Percentiles rank a stretch among this genome's conserved stretches.
Evolutionary conservation across 1,140 invertebrate genomes (phyloP).

Genomic region (Papilio polytes): DNA sequence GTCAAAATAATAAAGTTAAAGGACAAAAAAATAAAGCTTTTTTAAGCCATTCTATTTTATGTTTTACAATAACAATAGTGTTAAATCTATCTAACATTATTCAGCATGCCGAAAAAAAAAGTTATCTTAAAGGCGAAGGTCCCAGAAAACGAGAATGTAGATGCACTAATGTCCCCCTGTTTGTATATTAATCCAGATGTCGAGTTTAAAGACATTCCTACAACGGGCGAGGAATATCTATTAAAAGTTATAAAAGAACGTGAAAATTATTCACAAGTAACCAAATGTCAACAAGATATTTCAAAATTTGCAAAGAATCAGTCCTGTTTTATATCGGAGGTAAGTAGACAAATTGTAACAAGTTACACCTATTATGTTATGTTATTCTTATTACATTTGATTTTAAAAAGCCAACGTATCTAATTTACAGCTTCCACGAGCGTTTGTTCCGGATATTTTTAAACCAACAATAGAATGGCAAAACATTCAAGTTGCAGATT

Average conservation of each 20-base stretch:
- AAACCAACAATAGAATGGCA: conserved; percentile 79
- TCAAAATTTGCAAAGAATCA: conserved; percentile 68
- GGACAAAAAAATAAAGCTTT: not conserved
- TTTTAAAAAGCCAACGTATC: not conserved
- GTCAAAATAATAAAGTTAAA: not conserved
- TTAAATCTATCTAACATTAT: not conserved
- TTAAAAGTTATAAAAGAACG: conserved; percentile 73
- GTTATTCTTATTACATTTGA: too few relatives aligned
- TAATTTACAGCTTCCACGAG: conserved; percentile 55
- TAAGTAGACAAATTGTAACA: conserved; percentile 43
- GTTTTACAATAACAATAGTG: not conserved
- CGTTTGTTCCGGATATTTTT: conserved; percentile 62
- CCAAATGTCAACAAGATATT: conserved; percentile 63
- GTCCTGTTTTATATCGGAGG: conserved; percentile 66
- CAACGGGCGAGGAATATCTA: conserved; percentile 73
- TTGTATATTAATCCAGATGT: conserved; percentile 66
- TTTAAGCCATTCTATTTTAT: not conserved
- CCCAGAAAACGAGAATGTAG: conserved; percentile 49
- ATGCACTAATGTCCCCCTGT: conserved; percentile 58
- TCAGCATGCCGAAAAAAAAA: conserved; percentile 55
- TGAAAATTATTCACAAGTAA: conserved; percentile 58
- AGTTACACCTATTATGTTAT: too few relatives aligned
- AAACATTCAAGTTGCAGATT: conserved; percentile 77
- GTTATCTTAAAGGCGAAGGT: conserved; percentile 47
- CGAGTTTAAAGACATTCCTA: conserved; percentile 66